These are phyloP conservation scores for Lonchura striata DNA, from an alignment of 2,113 vertebrate species.

Conservation along the genomic window DNA sequence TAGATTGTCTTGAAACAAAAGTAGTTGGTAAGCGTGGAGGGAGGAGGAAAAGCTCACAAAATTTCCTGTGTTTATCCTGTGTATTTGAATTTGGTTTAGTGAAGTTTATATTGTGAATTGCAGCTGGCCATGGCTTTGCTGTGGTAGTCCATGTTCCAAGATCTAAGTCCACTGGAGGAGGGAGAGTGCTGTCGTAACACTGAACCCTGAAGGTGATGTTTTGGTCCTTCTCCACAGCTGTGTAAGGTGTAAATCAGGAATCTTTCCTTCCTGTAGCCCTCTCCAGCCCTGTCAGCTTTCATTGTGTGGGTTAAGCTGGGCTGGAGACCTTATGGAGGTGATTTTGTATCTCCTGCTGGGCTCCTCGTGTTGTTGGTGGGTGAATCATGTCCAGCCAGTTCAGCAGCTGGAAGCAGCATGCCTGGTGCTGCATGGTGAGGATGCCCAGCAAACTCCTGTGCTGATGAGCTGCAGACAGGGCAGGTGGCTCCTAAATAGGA, in stretches of 20 bases:
- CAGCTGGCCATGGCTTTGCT: not conserved
- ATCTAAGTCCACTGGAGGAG: not conserved
- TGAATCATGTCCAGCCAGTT: not conserved
- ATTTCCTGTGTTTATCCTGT: not conserved
- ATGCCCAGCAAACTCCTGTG: not conserved
- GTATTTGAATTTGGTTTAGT: not conserved
- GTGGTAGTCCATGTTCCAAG: not conserved
- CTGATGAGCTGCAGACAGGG: not conserved
- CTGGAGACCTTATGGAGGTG: not conserved
- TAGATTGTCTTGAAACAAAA: not conserved
- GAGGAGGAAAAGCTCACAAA: not conserved
- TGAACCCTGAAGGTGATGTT: not conserved
- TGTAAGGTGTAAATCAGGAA: not conserved
- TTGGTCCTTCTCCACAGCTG: not conserved
- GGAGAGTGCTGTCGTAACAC: not conserved
- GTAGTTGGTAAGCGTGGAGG: not conserved
- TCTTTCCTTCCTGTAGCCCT: not conserved
- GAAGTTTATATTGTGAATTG: not conserved
- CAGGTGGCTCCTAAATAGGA: not conserved
- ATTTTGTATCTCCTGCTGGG: not conserved
- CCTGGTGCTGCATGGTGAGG: not conserved
- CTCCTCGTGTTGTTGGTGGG: accelerated
- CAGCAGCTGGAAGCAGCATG: accelerated
- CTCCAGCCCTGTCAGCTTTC: not conserved
- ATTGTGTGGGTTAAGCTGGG: not conserved